Conservation (phyloP, 1,140 invertebrate species). For the Drosophila novamexicana region DNA sequence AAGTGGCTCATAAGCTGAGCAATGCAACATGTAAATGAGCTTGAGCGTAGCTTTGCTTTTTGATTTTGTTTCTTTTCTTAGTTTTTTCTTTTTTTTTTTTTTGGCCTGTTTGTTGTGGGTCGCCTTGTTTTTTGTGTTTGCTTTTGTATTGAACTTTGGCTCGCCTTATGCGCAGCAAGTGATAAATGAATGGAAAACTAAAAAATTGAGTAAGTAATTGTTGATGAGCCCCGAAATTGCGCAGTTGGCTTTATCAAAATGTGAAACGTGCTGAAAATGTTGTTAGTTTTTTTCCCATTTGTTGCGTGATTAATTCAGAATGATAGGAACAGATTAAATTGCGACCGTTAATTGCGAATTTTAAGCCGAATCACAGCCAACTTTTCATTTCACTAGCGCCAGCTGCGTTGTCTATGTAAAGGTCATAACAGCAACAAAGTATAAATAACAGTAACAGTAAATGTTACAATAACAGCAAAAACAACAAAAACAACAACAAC, state of each 20-base stretch:
- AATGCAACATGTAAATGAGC: slow-evolving; percentile 71
- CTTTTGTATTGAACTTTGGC: slow-evolving; percentile 31
- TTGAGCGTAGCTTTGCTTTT: slow-evolving; percentile 32
- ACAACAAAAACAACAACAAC: slow-evolving; percentile 31
- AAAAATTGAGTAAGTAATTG: slow-evolving; percentile 19
- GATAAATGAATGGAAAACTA: slow-evolving; percentile 32
- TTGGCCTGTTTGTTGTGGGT: slow-evolving; percentile 32
- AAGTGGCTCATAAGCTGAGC: slow-evolving; percentile 4
- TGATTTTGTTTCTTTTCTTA: slow-evolving; percentile 8
- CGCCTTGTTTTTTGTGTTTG: slow-evolving; percentile 30
- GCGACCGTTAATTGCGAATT: background rate
- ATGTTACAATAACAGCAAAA: slow-evolving; percentile 30
- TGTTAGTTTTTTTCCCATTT: background rate
- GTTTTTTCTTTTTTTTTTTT: slow-evolving; percentile 1
- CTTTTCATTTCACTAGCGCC: slow-evolving; percentile 67
- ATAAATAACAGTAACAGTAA: slow-evolving; percentile 21
- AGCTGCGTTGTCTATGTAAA: background rate
- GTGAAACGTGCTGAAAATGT: slow-evolving; percentile 39
- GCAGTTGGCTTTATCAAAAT: slow-evolving; percentile 71
- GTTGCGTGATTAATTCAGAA: slow-evolving; percentile 28
- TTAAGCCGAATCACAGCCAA: slow-evolving; percentile 26
- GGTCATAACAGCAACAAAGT: background rate
- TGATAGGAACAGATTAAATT: slow-evolving; percentile 16
- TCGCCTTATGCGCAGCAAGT: slow-evolving; percentile 24
- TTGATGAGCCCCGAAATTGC: slow-evolving; percentile 54